Evolutionary conservation across 2,888 invertebrate genomes (phyloP).

Genomic region (Heliconius sara): DNA sequence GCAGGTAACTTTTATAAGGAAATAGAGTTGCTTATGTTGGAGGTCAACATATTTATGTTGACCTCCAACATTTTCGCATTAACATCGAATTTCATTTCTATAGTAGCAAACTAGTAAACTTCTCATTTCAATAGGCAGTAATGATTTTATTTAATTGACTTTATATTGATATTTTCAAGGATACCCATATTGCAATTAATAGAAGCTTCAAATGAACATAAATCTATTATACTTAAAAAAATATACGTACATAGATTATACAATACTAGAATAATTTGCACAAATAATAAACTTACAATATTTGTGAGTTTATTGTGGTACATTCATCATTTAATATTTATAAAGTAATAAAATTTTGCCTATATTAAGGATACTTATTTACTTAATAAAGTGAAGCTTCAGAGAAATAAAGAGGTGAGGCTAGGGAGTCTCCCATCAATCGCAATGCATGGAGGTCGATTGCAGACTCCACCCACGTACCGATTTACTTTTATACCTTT

Average conservation of each 20-base stretch:
- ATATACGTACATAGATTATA: too few species aligned
- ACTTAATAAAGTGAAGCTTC: slow-evolving; percentile 35
- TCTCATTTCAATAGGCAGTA: background rate
- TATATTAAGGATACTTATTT: slow-evolving; percentile 4
- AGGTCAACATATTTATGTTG: background rate
- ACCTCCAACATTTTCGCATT: background rate
- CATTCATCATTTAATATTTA: background rate
- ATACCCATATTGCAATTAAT: too few species aligned
- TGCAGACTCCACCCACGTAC: slow-evolving; percentile 39
- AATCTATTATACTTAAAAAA: too few species aligned
- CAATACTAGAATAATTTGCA: too few species aligned
- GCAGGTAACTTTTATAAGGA: background rate
- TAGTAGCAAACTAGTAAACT: background rate
- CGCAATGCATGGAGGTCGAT: slow-evolving; percentile 38
- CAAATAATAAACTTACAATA: background rate
- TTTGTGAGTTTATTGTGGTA: background rate
- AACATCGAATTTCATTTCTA: background rate
- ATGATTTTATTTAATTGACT: background rate
- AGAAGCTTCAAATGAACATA: too few species aligned
- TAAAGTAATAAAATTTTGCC: background rate
- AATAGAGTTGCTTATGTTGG: background rate
- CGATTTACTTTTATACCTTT: slow-evolving; percentile 39
- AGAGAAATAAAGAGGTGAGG: slow-evolving; percentile 18
- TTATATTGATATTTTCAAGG: background rate
- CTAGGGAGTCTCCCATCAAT: slow-evolving; percentile 39